A percentile compares a stretch with the other conserved stretches of the same genome.
phyloP scores from a whole-genome alignment of 2,888 invertebrate species.

The Polyommatus iphigenia region DNA sequence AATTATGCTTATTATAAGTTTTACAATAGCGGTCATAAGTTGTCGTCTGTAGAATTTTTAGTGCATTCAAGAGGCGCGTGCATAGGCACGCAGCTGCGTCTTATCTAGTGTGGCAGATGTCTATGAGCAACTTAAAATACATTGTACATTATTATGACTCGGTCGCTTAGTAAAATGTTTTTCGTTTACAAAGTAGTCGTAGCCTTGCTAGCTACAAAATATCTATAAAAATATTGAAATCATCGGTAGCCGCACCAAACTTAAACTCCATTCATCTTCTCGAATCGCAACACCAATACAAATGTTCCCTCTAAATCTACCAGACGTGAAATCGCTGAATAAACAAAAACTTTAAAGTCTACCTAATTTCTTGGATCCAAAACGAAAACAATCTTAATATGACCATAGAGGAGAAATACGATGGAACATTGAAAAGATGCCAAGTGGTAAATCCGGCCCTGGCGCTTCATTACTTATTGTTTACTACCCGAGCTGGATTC shows the following conservation, averaged over 20 bases:
- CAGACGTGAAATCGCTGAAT: not conserved
- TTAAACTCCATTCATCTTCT: not conserved
- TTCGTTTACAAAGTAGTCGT: too few species aligned
- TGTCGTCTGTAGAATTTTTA: too few species aligned
- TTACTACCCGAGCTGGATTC: slow-evolving; percentile 27
- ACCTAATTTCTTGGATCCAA: slow-evolving; percentile 30
- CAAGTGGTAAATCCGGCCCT: slow-evolving; percentile 31
- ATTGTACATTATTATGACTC: too few species aligned
- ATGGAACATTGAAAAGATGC: slow-evolving; percentile 31
- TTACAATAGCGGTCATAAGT: too few species aligned
- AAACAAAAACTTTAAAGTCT: slow-evolving; percentile 8
- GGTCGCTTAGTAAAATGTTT: too few species aligned
- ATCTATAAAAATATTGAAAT: too few species aligned
- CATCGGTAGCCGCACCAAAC: not conserved
- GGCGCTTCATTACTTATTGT: slow-evolving; percentile 31
- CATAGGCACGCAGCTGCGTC: too few species aligned
- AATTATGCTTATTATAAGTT: not conserved
- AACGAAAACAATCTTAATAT: slow-evolving; percentile 33
- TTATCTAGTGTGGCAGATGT: too few species aligned
- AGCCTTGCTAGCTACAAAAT: too few species aligned
- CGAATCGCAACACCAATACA: not conserved
- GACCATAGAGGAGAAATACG: slow-evolving; percentile 30
- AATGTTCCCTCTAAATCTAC: not conserved
- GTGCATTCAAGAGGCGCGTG: too few species aligned
- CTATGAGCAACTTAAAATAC: too few species aligned